Evolutionary conservation across 2,888 invertebrate species (phyloP).

Genomic region (Trissolcus brochymenae): DNA sequence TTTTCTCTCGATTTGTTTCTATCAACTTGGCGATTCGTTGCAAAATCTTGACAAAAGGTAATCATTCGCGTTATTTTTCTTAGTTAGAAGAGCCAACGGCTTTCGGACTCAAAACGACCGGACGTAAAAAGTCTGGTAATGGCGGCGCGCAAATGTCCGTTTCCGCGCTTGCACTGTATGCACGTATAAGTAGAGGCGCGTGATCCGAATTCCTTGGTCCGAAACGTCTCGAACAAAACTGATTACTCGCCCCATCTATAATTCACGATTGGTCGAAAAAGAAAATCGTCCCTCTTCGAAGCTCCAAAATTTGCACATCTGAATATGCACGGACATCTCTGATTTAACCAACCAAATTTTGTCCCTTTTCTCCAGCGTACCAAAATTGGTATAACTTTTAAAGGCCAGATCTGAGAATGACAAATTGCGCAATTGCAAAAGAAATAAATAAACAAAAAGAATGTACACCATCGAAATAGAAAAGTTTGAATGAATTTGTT

Average conservation of each 20-base stretch:
- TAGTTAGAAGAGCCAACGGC: slow-evolving; percentile 28
- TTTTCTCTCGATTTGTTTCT: slow-evolving; percentile 60
- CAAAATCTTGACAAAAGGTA: slow-evolving; percentile 23
- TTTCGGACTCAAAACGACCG: slow-evolving; percentile 3
- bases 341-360: too few species aligned
- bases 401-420: too few species aligned
- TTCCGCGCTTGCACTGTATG: slow-evolving; percentile 65
- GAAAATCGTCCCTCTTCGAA: too few species aligned
- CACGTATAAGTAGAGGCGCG: slow-evolving; percentile 68
- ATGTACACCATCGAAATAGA: too few species aligned
- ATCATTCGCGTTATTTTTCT: slow-evolving; percentile 51
- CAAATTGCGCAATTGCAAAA: too few species aligned
- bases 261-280: too few species aligned
- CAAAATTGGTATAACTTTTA: too few species aligned
- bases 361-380: too few species aligned
- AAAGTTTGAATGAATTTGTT: too few species aligned
- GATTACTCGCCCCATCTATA: slow-evolving; percentile 28
- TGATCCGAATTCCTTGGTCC: slow-evolving; percentile 62
- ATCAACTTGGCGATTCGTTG: slow-evolving; percentile 62
- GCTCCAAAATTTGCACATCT: too few species aligned
- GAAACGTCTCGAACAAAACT: slow-evolving; percentile 53
- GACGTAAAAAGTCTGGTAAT: slow-evolving; percentile 46
- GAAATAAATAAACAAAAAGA: too few species aligned
- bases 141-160: slow-evolving; percentile 57
- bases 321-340: too few species aligned